Evolutionary conservation across 1,140 invertebrate species (phyloP), one percentile per base, ranked within the genome.

Genomic region (Drosophila kikkawai): DNA sequence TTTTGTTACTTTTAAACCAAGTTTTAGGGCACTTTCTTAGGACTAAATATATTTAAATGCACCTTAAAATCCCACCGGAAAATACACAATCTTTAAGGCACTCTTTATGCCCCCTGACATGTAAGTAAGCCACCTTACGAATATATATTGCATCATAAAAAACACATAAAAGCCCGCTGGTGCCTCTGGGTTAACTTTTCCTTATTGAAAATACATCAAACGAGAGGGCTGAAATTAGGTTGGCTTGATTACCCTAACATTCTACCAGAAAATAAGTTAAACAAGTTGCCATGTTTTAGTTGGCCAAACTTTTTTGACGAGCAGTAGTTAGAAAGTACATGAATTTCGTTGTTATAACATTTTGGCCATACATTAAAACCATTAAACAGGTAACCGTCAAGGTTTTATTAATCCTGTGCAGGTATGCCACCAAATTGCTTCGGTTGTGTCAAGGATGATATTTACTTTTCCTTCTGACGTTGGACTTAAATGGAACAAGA

Each of bases 131-230:
- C n/a, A 26, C 37, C 48, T 64, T 56, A 29, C 15, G 17, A 56
- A 56, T 47, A 64, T 60, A 64, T 64, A 64, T 64, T 42, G 61
- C 61, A 56, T 37, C 61, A 57, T 64, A 64, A 64, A 64, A 56
- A 42, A 17, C 26, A 55, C 61, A 64, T 42, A 64, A 64, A 63
- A 41, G 57, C 39, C 39, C 4, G 8, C 26, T 8, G 4, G 50
- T 32, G 13, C 11, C 50, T 22, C 55, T 19, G 36, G 36, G 55
- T 12, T 32, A 66, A 44, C 45, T 66, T 69, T 53, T 45, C 37
- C 29, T 42, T 64, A 64, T 64, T 44, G n/a, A 44, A 53, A 67
- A 44, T 44, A 53, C 19, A 53, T 51, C 37, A 45, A 69, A 67
- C 13, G 39, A n/a, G 39, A 39, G n/a, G 32, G 32, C 32, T 12